A percentile compares a stretch with the other conserved stretches of the same genome.
Conservation (phyloP, 2,888 invertebrate genomes). For the Harpagoxenus sublaevis region DNA sequence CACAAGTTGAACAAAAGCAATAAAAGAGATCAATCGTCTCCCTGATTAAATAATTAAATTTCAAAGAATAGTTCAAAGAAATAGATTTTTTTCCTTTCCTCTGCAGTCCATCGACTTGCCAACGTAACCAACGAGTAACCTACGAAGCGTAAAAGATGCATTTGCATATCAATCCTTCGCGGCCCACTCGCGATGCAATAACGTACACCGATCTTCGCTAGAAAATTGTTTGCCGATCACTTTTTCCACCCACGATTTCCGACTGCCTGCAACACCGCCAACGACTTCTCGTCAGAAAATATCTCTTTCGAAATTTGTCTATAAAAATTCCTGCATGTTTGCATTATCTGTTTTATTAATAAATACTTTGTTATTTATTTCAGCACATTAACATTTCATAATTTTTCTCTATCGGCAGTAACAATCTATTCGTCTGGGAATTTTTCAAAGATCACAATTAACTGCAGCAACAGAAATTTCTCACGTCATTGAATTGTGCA, state of each 20-base stretch:
- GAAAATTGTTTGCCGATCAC: slow-evolving; percentile 60
- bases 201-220: slow-evolving; percentile 61
- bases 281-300: background rate
- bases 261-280: slow-evolving; percentile 8
- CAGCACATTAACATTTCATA: background rate
- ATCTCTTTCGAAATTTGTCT: background rate
- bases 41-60: background rate
- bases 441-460: slow-evolving; percentile 1
- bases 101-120: background rate
- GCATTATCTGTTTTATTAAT: background rate
- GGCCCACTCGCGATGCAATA: slow-evolving; percentile 69
- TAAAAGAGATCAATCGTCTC: background rate
- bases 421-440: background rate
- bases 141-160: slow-evolving; percentile 62
- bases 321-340: background rate
- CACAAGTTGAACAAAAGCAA: background rate
- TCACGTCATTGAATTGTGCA: background rate
- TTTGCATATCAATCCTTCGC: slow-evolving; percentile 74
- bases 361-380: background rate
- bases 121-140: slow-evolving; percentile 38
- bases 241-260: slow-evolving; percentile 64
- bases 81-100: slow-evolving; percentile 4
- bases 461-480: slow-evolving; percentile 1
- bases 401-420: background rate
- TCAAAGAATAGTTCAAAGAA: background rate